Evolutionary conservation across 2,797 vertebrate genomes (phyloP), one percentile per base, ranked within the genome.

Genomic region (Sphenopsis melanotis): DNA sequence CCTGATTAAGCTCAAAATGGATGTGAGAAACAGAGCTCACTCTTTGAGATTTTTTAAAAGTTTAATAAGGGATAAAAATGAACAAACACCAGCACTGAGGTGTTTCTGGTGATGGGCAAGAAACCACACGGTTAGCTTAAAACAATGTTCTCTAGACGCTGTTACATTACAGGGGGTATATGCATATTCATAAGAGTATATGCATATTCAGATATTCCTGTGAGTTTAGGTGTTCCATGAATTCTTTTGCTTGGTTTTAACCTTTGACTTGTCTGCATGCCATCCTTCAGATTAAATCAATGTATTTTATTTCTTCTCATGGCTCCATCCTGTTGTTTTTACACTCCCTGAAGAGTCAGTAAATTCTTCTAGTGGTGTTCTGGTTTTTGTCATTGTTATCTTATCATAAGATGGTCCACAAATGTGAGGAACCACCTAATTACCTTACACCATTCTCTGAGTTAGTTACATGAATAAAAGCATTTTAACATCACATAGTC

Each of bases 1-100:
- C 92, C 55, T 72, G 70, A 71, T 95, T 95, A 86, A 95, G 52
- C 72, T 94, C 87, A 50, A 88, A 97, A 66, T 76, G 29, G 10
- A 32, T 61, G 29, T 42, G 29, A 42, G 39, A 61, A 61, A 32
- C 60, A 61, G 29, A 42, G 39, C 20, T 61, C 10, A 15, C 27
- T 61, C 39, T 21, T 41, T 42, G 39, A 42, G 20, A 32, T 42
- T 42, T 61, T 61, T 61, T 42, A 6, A 11, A 42, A 42, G 29
- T 32, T 61, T 61, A 32, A 32, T 61, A 61, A 32, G 20, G 29
- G 29, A 42, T 42, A 32, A 61, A 22, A 42, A 42, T 14, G 20
- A 15, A 16, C 60, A 42, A 42, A 61, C 30, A 42, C 29, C 20
- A 11, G 20, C 14, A 11, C 29, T 23, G 10, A 30, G 20, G 10